Conservation (phyloP, 1,140 invertebrate genomes). For the Amyelois transitella region DNA sequence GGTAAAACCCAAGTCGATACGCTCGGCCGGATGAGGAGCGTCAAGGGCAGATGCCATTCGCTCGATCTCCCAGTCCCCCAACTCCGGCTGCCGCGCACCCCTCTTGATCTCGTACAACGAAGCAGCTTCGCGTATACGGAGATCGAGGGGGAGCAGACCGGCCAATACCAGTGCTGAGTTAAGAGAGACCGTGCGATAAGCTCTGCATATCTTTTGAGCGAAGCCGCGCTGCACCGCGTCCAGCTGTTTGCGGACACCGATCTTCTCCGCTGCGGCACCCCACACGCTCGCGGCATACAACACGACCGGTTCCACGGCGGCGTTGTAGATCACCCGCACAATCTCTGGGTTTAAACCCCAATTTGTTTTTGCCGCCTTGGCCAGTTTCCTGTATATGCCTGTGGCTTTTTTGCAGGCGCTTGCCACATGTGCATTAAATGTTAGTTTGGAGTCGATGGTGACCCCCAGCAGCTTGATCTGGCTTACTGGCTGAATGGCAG, state of each 20-base stretch:
- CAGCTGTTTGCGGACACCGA: background rate
- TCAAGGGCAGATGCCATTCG: background rate
- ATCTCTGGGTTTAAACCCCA: background rate
- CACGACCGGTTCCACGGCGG: background rate
- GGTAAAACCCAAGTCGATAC: background rate
- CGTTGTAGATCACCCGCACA: background rate
- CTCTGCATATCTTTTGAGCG: conserved; percentile 9
- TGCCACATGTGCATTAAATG: background rate
- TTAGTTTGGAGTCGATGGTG: background rate
- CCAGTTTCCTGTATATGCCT: no score
- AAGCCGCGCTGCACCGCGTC: conserved; percentile 13
- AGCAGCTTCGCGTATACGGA: conserved; percentile 17
- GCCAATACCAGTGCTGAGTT: conserved; percentile 11
- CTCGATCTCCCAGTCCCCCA: conserved; percentile 13
- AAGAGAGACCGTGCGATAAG: conserved; percentile 11
- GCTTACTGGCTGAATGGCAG: background rate
- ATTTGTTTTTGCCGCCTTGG: background rate
- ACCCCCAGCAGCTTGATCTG: background rate
- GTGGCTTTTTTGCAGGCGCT: background rate
- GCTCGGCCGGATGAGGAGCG: conserved; percentile 8
- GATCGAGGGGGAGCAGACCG: conserved; percentile 14
- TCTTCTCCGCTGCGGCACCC: background rate
- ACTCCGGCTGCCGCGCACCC: conserved; percentile 6
- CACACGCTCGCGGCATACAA: conserved; percentile 12
- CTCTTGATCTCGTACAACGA: conserved; percentile 13